Evolutionary conservation across 2,888 invertebrate genomes (phyloP), one percentile per base, ranked within the genome.

Genomic region (Stratiomys singularior): DNA sequence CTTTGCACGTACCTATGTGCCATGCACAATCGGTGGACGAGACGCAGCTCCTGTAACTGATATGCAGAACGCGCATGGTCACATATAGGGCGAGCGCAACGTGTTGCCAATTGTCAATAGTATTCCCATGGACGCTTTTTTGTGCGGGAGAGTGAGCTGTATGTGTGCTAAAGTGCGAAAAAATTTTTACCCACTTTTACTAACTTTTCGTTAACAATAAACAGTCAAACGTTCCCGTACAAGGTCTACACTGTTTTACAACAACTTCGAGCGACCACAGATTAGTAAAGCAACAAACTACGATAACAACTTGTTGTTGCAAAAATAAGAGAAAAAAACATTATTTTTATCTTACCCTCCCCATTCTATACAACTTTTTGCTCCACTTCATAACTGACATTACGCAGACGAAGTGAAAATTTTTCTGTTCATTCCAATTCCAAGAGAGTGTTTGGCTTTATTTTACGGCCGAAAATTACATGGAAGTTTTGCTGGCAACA

Each of bases 91-190:
- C 23, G 46, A 69, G 69, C 69, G 47, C 47, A 69, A 30, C 30
- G 47, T 69, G 46, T 47, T 69, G 69, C 47, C 47, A 69, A 69
- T 46, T 46, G 69, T 69, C 46, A 67, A 46, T 44, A 60, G 60
- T 60, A 25, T 60, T 60, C 28, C 64, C 25, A 64, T 27, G 11
- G 30, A 28, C 30, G 64, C 30, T 30, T 28, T 15, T 64, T 30
- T 27, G 30, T 64, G n/a, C 64, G 27, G 64, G 15, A 64, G 23
- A 27, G 64, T 15, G 60, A 21, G 60, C n/a, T n/a, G 60, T 64
- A n/a, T 64, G 15, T 30, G 64, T 30, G 30, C 64, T 21, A 13
- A 64, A 23, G 64, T 64, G 64, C 64, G 15, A 37, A 2, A 13
- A 28, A 64, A 11, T 64, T 64, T 64, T 64, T 30, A n/a, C 30